Percentiles rank a stretch among this genome's conserved stretches.
Conservation (phyloP, 2,888 invertebrate genomes). For the Cyrtodaria siliqua region DNA sequence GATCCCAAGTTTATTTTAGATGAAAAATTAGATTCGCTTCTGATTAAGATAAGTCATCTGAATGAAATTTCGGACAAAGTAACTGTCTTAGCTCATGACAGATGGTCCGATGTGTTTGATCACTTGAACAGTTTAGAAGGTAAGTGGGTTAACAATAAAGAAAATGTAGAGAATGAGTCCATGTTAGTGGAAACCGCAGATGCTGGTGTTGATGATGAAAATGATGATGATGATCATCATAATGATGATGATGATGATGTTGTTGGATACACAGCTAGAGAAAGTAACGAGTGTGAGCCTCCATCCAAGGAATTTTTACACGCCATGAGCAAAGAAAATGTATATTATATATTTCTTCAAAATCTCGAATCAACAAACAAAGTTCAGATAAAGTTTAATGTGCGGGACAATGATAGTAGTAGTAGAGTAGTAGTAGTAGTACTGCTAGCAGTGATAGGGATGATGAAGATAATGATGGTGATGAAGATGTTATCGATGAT, state of each 20-base stretch:
- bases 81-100: background rate
- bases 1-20: too few species aligned
- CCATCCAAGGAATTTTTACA: constrained; percentile 1
- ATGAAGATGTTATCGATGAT: background rate
- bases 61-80: constrained; percentile 3
- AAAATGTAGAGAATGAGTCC: background rate
- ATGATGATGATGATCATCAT: background rate
- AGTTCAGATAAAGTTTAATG: background rate
- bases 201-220: too few species aligned
- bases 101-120: constrained; percentile 7
- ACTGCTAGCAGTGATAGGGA: background rate
- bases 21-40: too few species aligned
- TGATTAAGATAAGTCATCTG: background rate
- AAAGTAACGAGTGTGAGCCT: constrained; percentile 9
- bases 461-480: background rate
- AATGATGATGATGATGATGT: background rate
- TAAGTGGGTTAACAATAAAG: too few species aligned
- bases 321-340: constrained; percentile 18
- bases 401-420: background rate
- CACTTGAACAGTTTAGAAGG: background rate
- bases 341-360: background rate
- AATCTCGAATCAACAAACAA: background rate
- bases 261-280: background rate
- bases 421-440: too few species aligned
- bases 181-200: background rate